Evolutionary conservation across 2,888 invertebrate species (phyloP), one percentile per base, ranked within the genome.

Genomic region (Baronia brevicornis): DNA sequence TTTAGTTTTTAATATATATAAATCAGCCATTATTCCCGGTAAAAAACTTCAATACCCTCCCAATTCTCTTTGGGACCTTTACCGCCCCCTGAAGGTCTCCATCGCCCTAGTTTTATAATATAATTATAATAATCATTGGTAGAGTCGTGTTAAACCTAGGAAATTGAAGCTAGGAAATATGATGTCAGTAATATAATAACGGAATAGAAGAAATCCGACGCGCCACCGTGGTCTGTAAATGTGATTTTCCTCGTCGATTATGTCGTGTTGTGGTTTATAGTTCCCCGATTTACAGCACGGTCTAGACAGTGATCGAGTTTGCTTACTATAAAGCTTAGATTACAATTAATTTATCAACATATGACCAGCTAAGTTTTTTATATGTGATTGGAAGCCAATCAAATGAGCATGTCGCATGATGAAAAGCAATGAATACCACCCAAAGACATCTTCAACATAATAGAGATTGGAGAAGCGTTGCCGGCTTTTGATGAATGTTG

Each of bases 231-330:
- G 46, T 48, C 52, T 48, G 54, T 58, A 55, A 60, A 62, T 60
- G 38, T 48, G 51, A 51, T 62, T 66, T 66, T 57, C 54, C 52
- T 46, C 44, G 44, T 36, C 46, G 60, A 66, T 65, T 60, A 60
- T 69, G 71, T 72, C 70, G 52, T 50, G 59, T 67, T 68, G 64
- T 66, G 60, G 62, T 65, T 65, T 64, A 65, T 60, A 53, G 55
- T 51, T 44, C 48, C 45, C 48, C 51, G 53, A 46, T 56, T 50
- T 50, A 48, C 49, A 48, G 50, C 57, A 53, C 54, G 50, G 65
- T 57, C 61, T 60, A 58, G 59, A 64, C 66, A 47, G 55, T 60
- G 62, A 66, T 67, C 63, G 58, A 70, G 63, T 60, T 56, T 46
- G 48, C 49, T 46, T 44, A 45, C 41, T 63, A 56, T 56, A 56